These are phyloP conservation scores for Ennomos quercinarius DNA, from an alignment of 2,888 invertebrate genomes.

Conservation along the genomic window DNA sequence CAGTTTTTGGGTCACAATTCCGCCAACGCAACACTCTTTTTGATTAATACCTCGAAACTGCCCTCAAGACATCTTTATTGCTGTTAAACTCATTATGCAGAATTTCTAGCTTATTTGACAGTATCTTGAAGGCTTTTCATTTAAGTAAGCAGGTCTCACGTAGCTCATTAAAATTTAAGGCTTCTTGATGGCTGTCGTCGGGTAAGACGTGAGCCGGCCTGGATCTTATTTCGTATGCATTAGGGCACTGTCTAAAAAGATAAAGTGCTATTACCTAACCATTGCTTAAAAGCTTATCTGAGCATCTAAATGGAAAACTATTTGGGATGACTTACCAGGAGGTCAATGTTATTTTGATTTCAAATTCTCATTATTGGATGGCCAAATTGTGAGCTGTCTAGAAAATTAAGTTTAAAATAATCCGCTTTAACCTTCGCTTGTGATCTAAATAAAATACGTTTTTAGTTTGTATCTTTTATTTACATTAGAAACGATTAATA, in stretches of 20 bases:
- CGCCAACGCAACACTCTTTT: constrained; percentile 33
- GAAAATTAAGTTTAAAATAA: too few relatives aligned
- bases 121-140: constrained; percentile 44
- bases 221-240: constrained; percentile 29
- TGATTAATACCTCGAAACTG: constrained; percentile 33
- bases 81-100: constrained; percentile 44
- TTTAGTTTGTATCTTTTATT: too few relatives aligned
- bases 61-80: constrained; percentile 34
- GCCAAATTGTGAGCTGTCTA: too few relatives aligned
- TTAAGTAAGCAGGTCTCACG: constrained; percentile 46
- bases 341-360: constrained; percentile 5
- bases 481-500: too few relatives aligned
- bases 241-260: constrained; percentile 22
- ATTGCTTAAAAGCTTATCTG: constrained; percentile 16
- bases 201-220: constrained; percentile 18
- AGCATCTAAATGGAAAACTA: constrained; percentile 15
- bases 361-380: too few relatives aligned
- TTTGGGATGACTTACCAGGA: constrained; percentile 12
- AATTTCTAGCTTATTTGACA: constrained; percentile 37
- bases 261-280: constrained; percentile 23
- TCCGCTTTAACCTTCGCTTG: too few relatives aligned
- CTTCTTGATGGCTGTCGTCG: constrained; percentile 34
- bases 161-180: constrained; percentile 48
- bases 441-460: too few relatives aligned
- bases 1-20: constrained; percentile 18